Evolutionary conservation across 2,888 invertebrate species (phyloP).

Genomic region (Serripes groenlandicus): DNA sequence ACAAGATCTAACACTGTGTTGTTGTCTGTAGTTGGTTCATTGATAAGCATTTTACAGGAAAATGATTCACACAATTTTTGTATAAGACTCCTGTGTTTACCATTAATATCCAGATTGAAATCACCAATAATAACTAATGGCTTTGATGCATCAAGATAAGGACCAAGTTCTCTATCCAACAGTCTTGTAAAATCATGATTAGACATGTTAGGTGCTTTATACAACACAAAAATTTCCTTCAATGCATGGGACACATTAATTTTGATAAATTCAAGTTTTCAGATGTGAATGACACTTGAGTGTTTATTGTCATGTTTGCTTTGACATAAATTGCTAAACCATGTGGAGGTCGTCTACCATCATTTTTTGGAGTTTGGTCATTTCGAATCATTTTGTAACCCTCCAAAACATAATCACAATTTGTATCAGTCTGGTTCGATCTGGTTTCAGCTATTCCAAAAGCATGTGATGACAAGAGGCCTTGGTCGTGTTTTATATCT

Average conservation of each 20-base stretch:
- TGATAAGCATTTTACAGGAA: conserved; percentile 14
- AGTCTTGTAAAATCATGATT: neutral
- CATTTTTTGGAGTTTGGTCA: conserved; percentile 21
- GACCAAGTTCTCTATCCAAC: neutral
- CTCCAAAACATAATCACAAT: conserved; percentile 20
- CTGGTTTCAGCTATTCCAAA: conserved; percentile 49
- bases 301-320: conserved; percentile 14
- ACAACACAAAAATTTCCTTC: conserved; percentile 35
- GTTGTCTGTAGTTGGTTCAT: conserved; percentile 37
- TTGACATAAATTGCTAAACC: conserved; percentile 46
- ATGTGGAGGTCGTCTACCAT: conserved; percentile 47
- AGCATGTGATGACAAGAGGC: conserved; percentile 43
- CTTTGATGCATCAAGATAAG: conserved; percentile 14
- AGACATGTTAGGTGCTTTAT: conserved; percentile 30
- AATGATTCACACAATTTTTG: conserved; percentile 16
- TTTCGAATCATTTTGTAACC: conserved; percentile 39
- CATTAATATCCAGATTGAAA: conserved; percentile 41
- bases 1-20: conserved; percentile 34
- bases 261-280: conserved; percentile 28
- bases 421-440: conserved; percentile 25
- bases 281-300: too few relatives aligned
- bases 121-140: conserved; percentile 39
- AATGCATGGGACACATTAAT: neutral
- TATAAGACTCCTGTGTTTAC: neutral
- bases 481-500: conserved; percentile 40